Percentiles rank a stretch among this genome's conserved stretches.
These are phyloP conservation scores for Platichthys stellatus DNA, from an alignment of 2,113 vertebrate species.

Conservation along the genomic window DNA sequence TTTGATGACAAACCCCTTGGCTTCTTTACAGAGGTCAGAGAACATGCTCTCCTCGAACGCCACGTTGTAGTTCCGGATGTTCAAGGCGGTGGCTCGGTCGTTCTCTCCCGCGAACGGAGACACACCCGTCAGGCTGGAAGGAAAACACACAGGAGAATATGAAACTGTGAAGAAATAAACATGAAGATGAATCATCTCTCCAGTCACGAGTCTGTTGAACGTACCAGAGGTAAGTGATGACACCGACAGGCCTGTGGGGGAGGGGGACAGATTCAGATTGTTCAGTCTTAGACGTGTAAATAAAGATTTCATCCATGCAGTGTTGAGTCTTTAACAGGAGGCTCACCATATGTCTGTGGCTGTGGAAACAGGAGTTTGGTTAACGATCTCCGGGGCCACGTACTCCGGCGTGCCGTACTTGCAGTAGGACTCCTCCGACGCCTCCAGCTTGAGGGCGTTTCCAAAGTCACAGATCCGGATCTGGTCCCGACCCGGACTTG, in stretches of 20 bases:
- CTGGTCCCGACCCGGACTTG: conserved; percentile 84
- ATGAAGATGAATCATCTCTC: not conserved
- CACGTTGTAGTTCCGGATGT: conserved; percentile 94
- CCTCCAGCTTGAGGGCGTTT: conserved; percentile 86
- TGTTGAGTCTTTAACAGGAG: conserved; percentile 32
- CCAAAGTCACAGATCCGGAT: conserved; percentile 95
- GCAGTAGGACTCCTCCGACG: conserved; percentile 88
- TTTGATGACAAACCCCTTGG: conserved; percentile 95
- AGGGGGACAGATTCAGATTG: conserved; percentile 19
- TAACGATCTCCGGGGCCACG: conserved; percentile 92
- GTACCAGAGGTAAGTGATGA: conserved; percentile 95
- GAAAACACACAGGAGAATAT: not conserved
- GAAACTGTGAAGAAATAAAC: not conserved
- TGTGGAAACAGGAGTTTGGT: conserved; percentile 91
- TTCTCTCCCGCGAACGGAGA: conserved; percentile 95
- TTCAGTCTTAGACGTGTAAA: not conserved
- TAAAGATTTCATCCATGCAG: too few relatives aligned
- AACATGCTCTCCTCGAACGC: conserved; percentile 96
- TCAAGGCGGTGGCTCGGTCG: conserved; percentile 89
- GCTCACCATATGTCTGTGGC: conserved; percentile 95
- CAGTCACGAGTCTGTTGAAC: conserved; percentile 21
- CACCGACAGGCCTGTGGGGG: conserved; percentile 88
- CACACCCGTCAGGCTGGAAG: conserved; percentile 90
- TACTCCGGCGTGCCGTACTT: conserved; percentile 95
- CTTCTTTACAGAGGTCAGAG: conserved; percentile 90